Conservation (phyloP, 2,113 vertebrate species). For the Pitta sordida region DNA sequence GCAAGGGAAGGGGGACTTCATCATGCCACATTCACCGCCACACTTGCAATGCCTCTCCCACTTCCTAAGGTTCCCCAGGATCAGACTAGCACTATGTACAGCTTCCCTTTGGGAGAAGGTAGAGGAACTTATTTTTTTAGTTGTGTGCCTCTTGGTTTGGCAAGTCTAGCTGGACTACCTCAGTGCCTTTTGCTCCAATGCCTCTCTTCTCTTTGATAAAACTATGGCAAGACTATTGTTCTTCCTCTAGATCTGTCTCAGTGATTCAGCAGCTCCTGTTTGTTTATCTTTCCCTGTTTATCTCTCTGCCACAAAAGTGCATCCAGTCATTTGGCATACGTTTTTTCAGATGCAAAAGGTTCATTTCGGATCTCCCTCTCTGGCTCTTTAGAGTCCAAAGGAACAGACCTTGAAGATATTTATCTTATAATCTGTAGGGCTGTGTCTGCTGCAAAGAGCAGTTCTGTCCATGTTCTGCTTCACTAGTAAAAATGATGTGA, state of each 20-base stretch:
- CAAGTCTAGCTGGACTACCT: neutral
- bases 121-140: neutral
- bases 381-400: neutral
- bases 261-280: neutral
- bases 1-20: neutral
- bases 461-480: conserved; percentile 32
- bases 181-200: neutral
- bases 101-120: neutral
- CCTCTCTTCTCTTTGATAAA: neutral
- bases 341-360: neutral
- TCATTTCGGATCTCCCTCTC: neutral
- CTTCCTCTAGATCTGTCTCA: neutral
- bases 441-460: neutral
- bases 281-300: neutral
- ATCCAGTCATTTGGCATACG: neutral
- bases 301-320: neutral
- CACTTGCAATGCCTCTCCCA: neutral
- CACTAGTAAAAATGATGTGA: conserved; percentile 28
- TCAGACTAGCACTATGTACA: neutral
- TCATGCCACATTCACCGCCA: neutral
- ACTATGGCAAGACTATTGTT: neutral
- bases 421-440: neutral
- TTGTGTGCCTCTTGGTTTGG: neutral
- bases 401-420: neutral
- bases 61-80: neutral